Evolutionary conservation across 2,888 invertebrate genomes (phyloP).

Genomic region (Oxytorus armatus): DNA sequence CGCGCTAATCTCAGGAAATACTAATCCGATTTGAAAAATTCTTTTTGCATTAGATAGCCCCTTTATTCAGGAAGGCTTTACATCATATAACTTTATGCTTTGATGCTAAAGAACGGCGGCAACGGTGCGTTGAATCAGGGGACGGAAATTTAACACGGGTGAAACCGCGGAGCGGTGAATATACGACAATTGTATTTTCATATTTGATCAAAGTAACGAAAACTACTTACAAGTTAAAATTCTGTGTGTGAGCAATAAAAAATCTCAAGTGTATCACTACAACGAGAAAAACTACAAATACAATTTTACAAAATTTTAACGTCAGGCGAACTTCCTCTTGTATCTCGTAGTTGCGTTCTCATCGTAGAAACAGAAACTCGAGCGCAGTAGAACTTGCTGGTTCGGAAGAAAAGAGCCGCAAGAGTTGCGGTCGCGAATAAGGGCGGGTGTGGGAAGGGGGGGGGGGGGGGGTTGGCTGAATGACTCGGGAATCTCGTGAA

Average conservation of each 20-base stretch:
- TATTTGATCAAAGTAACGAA: background rate
- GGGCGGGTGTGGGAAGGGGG: constrained; percentile 48
- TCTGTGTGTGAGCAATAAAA: background rate
- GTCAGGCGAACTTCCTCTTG: constrained; percentile 2
- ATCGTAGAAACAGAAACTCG: constrained; percentile 43
- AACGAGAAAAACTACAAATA: background rate
- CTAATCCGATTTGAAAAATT: no score
- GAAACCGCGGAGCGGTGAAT: no score
- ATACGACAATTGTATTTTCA: background rate
- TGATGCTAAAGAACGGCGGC: no score
- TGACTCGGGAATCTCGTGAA: constrained; percentile 70
- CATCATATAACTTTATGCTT: no score
- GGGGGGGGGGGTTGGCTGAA: constrained; percentile 61
- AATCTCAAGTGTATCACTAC: background rate
- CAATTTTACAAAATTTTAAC: background rate
- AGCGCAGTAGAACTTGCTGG: constrained; percentile 54
- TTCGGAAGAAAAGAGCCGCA: constrained; percentile 62
- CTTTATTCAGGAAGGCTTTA: no score
- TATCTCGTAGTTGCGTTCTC: constrained; percentile 16
- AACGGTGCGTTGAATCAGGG: no score
- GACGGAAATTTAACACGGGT: no score
- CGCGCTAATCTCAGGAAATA: no score
- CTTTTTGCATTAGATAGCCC: no score
- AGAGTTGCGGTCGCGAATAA: constrained; percentile 39
- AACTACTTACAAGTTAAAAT: background rate